Evolutionary conservation across 2,888 invertebrate species (phyloP).

Genomic region (Xestia xanthographa): DNA sequence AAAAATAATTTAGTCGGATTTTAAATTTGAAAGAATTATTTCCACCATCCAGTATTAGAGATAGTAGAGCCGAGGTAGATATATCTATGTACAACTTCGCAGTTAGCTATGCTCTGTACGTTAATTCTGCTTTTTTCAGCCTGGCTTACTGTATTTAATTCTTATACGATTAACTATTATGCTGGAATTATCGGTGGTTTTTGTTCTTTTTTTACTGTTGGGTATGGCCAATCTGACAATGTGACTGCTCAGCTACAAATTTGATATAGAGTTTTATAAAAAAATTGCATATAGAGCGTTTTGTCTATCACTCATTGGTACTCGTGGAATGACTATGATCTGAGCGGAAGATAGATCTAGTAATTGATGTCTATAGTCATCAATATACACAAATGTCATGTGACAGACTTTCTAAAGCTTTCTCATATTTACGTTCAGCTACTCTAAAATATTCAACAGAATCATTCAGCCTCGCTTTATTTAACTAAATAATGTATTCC

Average conservation of each 20-base stretch:
- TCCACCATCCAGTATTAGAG: too few relatives aligned
- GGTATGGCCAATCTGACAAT: neutral
- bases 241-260: neutral
- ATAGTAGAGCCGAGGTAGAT: too few relatives aligned
- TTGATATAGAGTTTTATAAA: neutral
- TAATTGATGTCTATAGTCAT: neutral
- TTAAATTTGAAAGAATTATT: too few relatives aligned
- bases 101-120: too few relatives aligned
- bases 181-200: too few relatives aligned
- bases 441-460: constrained; percentile 12
- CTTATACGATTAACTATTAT: too few relatives aligned
- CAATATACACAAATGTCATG: neutral
- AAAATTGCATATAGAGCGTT: neutral
- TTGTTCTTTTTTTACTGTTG: too few relatives aligned
- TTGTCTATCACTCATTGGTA: neutral
- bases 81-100: too few relatives aligned
- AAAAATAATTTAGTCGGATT: too few relatives aligned
- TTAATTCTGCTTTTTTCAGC: too few relatives aligned
- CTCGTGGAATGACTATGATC: neutral
- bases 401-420: neutral
- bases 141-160: too few relatives aligned
- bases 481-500: constrained; percentile 37
- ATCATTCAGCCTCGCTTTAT: constrained; percentile 17
- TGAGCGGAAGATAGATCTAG: neutral
- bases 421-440: neutral